Evolutionary conservation across 2,888 invertebrate genomes (phyloP).

Genomic region (Drosophila anomelani): DNA sequence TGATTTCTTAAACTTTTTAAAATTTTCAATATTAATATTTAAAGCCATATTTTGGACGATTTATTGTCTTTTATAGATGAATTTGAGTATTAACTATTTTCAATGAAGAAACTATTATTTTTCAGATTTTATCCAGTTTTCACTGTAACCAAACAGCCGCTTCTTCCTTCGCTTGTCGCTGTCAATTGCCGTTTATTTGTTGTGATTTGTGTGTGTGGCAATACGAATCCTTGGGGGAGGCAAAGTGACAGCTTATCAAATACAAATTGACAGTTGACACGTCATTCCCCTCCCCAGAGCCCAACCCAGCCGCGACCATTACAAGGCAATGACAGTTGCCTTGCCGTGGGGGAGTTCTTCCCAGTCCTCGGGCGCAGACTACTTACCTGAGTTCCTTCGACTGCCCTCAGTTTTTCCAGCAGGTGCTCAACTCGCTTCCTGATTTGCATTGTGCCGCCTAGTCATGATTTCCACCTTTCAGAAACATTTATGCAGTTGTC

Average conservation of each 20-base stretch:
- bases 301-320: slow-evolving; percentile 23
- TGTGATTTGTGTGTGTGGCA: slow-evolving; percentile 63
- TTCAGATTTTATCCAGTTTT: background rate
- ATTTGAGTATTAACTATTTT: background rate
- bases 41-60: no score
- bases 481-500: slow-evolving; percentile 42
- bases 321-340: slow-evolving; percentile 41
- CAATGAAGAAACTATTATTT: background rate
- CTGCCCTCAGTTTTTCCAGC: slow-evolving; percentile 51
- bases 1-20: no score
- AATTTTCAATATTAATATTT: no score
- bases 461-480: slow-evolving; percentile 41
- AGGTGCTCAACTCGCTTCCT: slow-evolving; percentile 71
- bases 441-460: slow-evolving; percentile 61
- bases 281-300: slow-evolving; percentile 33
- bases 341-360: background rate
- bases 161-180: slow-evolving; percentile 66
- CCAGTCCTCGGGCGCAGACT: background rate
- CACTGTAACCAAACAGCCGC: slow-evolving; percentile 10
- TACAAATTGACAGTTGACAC: slow-evolving; percentile 76
- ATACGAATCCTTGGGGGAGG: slow-evolving; percentile 31
- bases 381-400: slow-evolving; percentile 8
- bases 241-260: slow-evolving; percentile 58
- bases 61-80: background rate
- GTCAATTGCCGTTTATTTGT: slow-evolving; percentile 75